Evolutionary conservation across 2,888 invertebrate species (phyloP).

Genomic region (Nomada goodeniana): DNA sequence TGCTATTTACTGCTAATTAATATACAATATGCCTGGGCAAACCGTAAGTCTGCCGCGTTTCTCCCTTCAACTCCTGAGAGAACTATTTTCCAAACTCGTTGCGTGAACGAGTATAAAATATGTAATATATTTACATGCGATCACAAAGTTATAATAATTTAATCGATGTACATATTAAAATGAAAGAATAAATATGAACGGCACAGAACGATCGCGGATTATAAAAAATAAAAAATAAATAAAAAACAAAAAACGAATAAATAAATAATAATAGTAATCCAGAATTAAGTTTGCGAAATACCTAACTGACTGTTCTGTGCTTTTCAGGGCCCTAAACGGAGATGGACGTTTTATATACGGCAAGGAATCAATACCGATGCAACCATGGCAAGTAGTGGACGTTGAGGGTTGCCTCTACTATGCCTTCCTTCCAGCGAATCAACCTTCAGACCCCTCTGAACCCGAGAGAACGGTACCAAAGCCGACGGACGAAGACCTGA

Average conservation of each 20-base stretch:
- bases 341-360: constrained; percentile 75
- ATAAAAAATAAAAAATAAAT: not conserved
- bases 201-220: constrained; percentile 7
- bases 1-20: not conserved
- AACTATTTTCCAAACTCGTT: not conserved
- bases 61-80: not conserved
- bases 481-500: not conserved
- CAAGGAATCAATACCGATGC: constrained; percentile 75
- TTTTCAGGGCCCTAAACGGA: constrained; percentile 70
- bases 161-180: not conserved
- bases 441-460: constrained; percentile 14
- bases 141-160: not conserved
- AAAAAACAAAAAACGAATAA: not conserved
- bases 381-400: constrained; percentile 77
- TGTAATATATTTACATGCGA: not conserved
- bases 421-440: constrained; percentile 74
- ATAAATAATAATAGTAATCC: not conserved
- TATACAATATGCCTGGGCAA: not conserved
- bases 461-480: constrained; percentile 3
- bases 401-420: constrained; percentile 76
- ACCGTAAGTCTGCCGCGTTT: constrained; percentile 5
- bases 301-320: constrained; percentile 64
- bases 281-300: constrained; percentile 26
- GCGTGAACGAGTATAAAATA: constrained; percentile 5
- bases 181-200: not conserved